Conservation (phyloP, 2,797 vertebrate species). For the Sebastes umbrosus region DNA sequence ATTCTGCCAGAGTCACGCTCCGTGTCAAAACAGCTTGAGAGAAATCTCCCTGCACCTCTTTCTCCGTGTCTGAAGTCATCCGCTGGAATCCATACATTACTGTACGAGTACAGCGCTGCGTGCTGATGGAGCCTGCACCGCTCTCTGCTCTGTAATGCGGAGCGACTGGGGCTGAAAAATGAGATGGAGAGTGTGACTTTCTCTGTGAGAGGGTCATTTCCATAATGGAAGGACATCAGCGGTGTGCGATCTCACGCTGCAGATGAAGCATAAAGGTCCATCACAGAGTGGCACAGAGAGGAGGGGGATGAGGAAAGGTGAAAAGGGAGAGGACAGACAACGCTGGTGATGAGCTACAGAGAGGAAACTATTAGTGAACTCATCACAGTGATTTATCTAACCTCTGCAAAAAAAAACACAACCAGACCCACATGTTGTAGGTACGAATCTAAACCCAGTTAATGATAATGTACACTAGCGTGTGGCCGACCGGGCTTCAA, state of each 20-base stretch:
- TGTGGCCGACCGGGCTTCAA: too few relatives aligned
- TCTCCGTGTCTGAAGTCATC: slow-evolving; percentile 42
- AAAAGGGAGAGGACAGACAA: not conserved
- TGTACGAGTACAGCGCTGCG: not conserved
- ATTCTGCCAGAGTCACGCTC: slow-evolving; percentile 64
- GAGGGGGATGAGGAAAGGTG: not conserved
- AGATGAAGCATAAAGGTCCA: slow-evolving; percentile 9
- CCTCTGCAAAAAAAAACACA: not conserved
- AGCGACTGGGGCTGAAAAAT: slow-evolving; percentile 18
- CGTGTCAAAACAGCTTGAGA: slow-evolving; percentile 54
- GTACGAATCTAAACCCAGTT: not conserved
- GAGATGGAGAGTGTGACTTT: slow-evolving; percentile 33
- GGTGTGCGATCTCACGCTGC: slow-evolving; percentile 4
- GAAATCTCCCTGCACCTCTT: slow-evolving; percentile 36
- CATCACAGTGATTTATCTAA: not conserved
- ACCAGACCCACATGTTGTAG: not conserved
- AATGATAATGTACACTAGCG: not conserved
- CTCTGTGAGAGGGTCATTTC: slow-evolving; percentile 43
- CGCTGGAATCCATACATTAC: slow-evolving; percentile 45
- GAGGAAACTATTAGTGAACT: slow-evolving; percentile 13
- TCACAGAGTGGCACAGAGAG: not conserved
- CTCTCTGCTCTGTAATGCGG: slow-evolving; percentile 12
- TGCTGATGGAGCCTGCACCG: not conserved
- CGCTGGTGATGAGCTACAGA: not conserved
- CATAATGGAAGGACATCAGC: slow-evolving; percentile 32